These are phyloP conservation scores for Pollachius pollachius DNA, from an alignment of 2,113 vertebrate genomes.

Conservation along the genomic window DNA sequence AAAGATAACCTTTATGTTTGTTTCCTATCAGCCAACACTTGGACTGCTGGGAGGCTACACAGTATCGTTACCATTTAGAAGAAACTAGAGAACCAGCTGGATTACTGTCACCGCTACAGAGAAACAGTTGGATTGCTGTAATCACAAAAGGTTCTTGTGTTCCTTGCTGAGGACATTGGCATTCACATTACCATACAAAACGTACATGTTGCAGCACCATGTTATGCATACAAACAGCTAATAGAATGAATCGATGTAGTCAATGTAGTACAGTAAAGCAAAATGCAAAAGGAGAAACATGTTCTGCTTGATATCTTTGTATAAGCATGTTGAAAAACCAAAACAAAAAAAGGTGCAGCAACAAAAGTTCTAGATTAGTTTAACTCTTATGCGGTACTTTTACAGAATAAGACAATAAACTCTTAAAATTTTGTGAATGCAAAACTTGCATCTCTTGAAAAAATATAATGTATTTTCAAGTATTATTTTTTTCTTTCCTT, in stretches of 20 bases:
- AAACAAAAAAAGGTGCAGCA: slow-evolving; percentile 53
- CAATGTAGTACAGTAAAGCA: slow-evolving; percentile 81
- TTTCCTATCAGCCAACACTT: slow-evolving; percentile 58
- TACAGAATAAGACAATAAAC: slow-evolving; percentile 41
- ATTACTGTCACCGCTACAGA: slow-evolving; percentile 47
- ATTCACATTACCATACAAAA: slow-evolving; percentile 93
- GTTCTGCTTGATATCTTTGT: slow-evolving; percentile 37
- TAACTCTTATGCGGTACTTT: slow-evolving; percentile 64
- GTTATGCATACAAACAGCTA: slow-evolving; percentile 82
- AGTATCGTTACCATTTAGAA: slow-evolving; percentile 60
- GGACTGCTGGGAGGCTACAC: slow-evolving; percentile 60
- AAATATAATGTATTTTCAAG: slow-evolving; percentile 80
- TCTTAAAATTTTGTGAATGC: slow-evolving; percentile 63
- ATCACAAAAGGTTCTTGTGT: slow-evolving; percentile 73
- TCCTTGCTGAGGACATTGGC: slow-evolving; percentile 79
- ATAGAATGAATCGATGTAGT: slow-evolving; percentile 69
- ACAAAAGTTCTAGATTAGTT: slow-evolving; percentile 71
- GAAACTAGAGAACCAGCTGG: slow-evolving; percentile 71
- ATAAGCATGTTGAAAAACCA: slow-evolving; percentile 50
- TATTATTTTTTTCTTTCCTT: slow-evolving; percentile 75
- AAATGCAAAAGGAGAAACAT: slow-evolving; percentile 64
- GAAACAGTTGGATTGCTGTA: slow-evolving; percentile 72
- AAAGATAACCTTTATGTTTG: slow-evolving; percentile 62
- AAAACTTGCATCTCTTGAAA: slow-evolving; percentile 71
- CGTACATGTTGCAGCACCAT: slow-evolving; percentile 86